Conservation (phyloP, 1,140 invertebrate species). For the Notospermus geniculatus region DNA sequence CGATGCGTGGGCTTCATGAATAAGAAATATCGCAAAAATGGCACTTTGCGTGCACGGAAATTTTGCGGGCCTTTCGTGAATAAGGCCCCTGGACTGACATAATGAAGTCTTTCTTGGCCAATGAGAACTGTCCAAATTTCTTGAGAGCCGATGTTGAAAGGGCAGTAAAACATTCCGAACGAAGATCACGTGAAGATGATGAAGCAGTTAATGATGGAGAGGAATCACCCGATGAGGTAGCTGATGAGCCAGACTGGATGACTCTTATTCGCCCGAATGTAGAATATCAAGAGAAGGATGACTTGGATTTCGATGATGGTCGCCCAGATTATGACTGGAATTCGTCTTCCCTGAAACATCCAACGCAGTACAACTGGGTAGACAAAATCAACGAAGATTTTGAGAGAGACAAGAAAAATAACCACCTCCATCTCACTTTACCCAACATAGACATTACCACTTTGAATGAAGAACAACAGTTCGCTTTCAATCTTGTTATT, state of each 20-base stretch:
- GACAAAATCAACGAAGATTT: no score
- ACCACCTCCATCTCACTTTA: not conserved
- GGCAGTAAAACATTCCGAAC: not conserved
- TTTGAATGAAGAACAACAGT: not conserved
- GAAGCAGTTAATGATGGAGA: not conserved
- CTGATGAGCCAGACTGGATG: not conserved
- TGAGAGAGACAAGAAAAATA: not conserved
- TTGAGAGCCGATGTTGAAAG: not conserved
- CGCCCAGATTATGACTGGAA: not conserved
- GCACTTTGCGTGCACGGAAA: no score
- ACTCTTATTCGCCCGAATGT: not conserved
- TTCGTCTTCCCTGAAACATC: not conserved
- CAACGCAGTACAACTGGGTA: not conserved
- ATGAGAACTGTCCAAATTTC: not conserved
- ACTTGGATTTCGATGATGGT: not conserved
- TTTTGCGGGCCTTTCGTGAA: no score
- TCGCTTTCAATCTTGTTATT: not conserved
- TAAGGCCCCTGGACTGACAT: slow-evolving; percentile 16
- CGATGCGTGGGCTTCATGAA: no score
- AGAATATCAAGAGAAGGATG: not conserved
- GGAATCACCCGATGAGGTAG: not conserved
- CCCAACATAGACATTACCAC: not conserved
- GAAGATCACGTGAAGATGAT: not conserved
- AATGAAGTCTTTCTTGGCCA: not conserved
- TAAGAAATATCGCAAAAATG: no score